Percentiles rank a stretch among this genome's conserved stretches.
phyloP scores from a whole-genome alignment of 2,113 vertebrate genomes.

The Centrocercus urophasianus region DNA sequence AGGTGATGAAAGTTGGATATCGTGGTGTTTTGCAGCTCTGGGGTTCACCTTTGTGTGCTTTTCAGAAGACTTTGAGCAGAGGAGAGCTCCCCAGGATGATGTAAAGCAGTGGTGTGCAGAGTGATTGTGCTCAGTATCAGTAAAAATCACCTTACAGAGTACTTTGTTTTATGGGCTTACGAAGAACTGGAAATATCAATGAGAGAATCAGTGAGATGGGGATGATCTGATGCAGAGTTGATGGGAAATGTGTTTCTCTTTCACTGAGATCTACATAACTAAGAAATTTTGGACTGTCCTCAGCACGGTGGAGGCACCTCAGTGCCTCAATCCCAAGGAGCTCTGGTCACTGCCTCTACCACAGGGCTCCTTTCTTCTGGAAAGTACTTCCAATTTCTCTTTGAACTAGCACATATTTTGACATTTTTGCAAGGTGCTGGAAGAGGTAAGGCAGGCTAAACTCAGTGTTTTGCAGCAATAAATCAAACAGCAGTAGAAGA shows the following conservation, averaged over 20 bases:
- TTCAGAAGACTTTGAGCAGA: neutral
- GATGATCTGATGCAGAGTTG: neutral
- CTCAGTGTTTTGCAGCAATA: neutral
- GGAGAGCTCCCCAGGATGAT: neutral
- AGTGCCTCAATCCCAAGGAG: neutral
- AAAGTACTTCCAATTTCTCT: neutral
- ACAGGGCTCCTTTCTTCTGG: neutral
- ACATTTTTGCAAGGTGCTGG: neutral
- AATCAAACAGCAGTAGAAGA: neutral
- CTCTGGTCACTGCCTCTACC: neutral
- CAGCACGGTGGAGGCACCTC: neutral
- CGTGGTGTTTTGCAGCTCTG: neutral
- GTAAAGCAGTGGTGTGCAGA: neutral
- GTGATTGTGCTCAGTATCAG: neutral
- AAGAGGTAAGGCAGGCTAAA: neutral
- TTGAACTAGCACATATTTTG: neutral
- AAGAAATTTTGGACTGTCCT: neutral
- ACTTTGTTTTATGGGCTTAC: neutral
- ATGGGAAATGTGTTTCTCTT: neutral
- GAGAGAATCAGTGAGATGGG: neutral
- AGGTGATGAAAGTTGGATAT: neutral
- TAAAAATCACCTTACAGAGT: neutral
- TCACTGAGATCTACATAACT: neutral
- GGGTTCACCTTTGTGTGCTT: neutral
- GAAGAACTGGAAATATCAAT: neutral